Evolutionary conservation across 2,888 invertebrate species (phyloP), one percentile per base, ranked within the genome.

Genomic region (Phrixothrix hirtus): DNA sequence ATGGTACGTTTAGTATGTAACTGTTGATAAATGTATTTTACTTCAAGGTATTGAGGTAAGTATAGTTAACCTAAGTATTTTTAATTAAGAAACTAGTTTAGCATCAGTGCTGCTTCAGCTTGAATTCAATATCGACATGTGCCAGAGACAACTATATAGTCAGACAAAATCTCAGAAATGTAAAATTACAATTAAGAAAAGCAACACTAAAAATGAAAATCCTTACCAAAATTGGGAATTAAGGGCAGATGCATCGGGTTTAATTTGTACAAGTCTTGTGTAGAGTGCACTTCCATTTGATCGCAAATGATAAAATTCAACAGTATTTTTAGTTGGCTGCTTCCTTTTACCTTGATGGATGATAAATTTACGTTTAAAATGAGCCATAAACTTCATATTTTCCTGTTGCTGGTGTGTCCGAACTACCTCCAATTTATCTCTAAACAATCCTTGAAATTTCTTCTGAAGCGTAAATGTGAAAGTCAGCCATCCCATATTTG

Each of bases 401-500:
- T 99, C 99, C 76, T 99, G 98, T 73, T 99, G 99, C 75, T 97
- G 98, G 73, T 97, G 94, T 9, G 95, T 97, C 38, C 97, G 80
- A 1, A 98, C 91, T 0, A 96, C 97, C 77, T 98, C 98, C 63
- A 95, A 76, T 69, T 93, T 92, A 69, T 93, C 92, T 9, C 88
- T 87, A 67, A 95, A 95, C 63, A 93, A 79, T 0, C 87, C 81
- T 72, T 93, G 92, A 73, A 95, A 95, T 74, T 92, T 94, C 75
- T 93, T 94, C 74, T 92, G 91, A 62, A 93, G 79, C 66, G 94
- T 95, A 78, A 99, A 99, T 0, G 98, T 98, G 77, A 99, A 99
- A 0, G 95, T 98, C 0, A 99, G 81, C 97, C 98, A 99, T 50
- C 98, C 99, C 97, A 99, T 99, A 77, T 99, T 98, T 55, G 91